A percentile compares a stretch with the other conserved stretches of the same genome.
phyloP scores from a whole-genome alignment of 1,140 invertebrate species.

The Wasmannia auropunctata region DNA sequence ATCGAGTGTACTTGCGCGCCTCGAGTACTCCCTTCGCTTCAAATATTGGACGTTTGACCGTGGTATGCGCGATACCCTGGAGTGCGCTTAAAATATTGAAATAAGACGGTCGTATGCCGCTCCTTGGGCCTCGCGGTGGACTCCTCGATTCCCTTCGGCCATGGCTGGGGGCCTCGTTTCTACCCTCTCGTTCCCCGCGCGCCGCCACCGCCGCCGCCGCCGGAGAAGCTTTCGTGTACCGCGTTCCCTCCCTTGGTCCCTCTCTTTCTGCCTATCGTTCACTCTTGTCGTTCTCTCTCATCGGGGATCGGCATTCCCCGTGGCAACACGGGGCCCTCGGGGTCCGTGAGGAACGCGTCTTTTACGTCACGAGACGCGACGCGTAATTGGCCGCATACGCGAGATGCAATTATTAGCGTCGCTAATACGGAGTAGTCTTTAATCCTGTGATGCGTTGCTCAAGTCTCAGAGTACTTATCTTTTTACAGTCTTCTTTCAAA shows the following conservation, averaged over 20 bases:
- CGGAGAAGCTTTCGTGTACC: slow-evolving; percentile 37
- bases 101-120: slow-evolving; percentile 68
- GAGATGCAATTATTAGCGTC: slow-evolving; percentile 34
- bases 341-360: slow-evolving; percentile 3
- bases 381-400: slow-evolving; percentile 16
- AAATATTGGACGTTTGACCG: slow-evolving; percentile 77
- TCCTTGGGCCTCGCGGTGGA: slow-evolving; percentile 56
- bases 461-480: neutral
- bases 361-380: slow-evolving; percentile 31
- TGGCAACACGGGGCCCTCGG: slow-evolving; percentile 10
- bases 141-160: neutral
- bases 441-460: neutral
- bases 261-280: slow-evolving; percentile 22
- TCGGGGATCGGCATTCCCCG: slow-evolving; percentile 48
- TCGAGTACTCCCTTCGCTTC: slow-evolving; percentile 48
- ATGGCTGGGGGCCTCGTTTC: slow-evolving; percentile 17
- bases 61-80: slow-evolving; percentile 69
- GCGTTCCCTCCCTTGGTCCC: slow-evolving; percentile 35
- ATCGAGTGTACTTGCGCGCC: neutral
- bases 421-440: neutral
- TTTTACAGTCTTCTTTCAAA: neutral
- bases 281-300: slow-evolving; percentile 24
- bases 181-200: slow-evolving; percentile 34
- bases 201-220: no score
- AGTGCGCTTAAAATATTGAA: slow-evolving; percentile 79